Evolutionary conservation across 2,888 invertebrate species (phyloP).

Genomic region (Camponotus fellah): DNA sequence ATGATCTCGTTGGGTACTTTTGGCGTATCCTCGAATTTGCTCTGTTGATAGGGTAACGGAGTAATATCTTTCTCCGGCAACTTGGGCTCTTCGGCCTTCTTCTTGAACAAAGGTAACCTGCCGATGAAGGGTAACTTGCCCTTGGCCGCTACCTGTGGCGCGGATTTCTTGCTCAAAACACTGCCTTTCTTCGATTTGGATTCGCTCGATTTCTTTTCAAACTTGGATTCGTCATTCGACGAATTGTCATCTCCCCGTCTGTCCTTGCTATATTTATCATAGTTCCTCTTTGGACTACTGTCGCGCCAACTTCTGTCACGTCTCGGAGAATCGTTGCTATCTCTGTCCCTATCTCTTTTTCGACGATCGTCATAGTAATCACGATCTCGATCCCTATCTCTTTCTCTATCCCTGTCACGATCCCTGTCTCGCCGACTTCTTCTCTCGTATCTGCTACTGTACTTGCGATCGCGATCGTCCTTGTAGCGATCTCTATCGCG

Average conservation of each 20-base stretch:
- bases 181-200: conserved; percentile 79
- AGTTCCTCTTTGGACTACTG: conserved; percentile 79
- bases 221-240: conserved; percentile 82
- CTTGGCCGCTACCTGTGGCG: conserved; percentile 84
- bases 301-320: conserved; percentile 83
- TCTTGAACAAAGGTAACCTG: conserved; percentile 93
- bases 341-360: conserved; percentile 73
- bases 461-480: conserved; percentile 78
- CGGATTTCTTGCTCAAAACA: conserved; percentile 74
- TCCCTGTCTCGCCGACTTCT: conserved; percentile 75
- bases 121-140: conserved; percentile 95
- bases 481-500: conserved; percentile 84
- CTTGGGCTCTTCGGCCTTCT: conserved; percentile 86
- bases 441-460: conserved; percentile 80
- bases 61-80: conserved; percentile 86
- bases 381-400: conserved; percentile 74
- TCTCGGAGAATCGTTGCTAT: conserved; percentile 82
- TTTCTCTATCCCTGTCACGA: conserved; percentile 70
- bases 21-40: conserved; percentile 85
- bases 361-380: conserved; percentile 84
- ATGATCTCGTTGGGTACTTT: conserved; percentile 84
- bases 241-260: conserved; percentile 76
- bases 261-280: conserved; percentile 80
- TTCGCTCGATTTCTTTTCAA: conserved; percentile 83
- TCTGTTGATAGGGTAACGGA: conserved; percentile 82